Evolutionary conservation across 2,888 invertebrate genomes (phyloP).

Genomic region (Pyrrhia umbra): DNA sequence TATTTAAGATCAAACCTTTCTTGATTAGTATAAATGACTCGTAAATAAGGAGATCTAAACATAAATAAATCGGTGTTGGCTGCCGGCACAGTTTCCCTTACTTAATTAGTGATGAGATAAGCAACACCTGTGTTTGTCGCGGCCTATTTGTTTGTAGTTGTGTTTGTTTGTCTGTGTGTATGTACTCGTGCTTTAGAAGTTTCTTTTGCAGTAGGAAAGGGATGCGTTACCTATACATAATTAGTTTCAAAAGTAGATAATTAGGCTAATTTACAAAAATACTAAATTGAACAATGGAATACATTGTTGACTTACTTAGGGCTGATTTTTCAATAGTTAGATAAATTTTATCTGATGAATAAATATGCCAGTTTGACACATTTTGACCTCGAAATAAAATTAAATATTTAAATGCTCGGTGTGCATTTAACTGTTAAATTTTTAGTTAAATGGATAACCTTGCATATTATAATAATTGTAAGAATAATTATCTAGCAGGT

Average conservation of each 20-base stretch:
- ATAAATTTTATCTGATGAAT: too few species aligned
- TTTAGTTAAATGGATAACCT: too few species aligned
- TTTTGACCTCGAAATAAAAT: too few species aligned
- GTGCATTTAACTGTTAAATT: too few species aligned
- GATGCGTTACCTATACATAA: background rate
- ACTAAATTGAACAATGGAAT: too few species aligned
- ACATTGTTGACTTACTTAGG: too few species aligned
- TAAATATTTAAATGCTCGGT: too few species aligned
- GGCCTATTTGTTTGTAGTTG: slow-evolving; percentile 49
- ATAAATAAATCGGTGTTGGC: slow-evolving; percentile 62
- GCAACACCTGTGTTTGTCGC: slow-evolving; percentile 73
- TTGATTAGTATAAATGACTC: slow-evolving; percentile 50
- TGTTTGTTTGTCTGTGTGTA: slow-evolving; percentile 17
- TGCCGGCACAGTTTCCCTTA: slow-evolving; percentile 60
- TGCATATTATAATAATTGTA: too few species aligned
- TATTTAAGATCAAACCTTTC: slow-evolving; percentile 33
- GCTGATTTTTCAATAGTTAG: too few species aligned
- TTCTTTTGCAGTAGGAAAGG: background rate
- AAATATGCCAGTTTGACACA: too few species aligned
- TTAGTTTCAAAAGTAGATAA: background rate
- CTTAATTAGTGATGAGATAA: slow-evolving; percentile 73
- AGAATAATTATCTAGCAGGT: too few species aligned
- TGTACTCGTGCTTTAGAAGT: background rate
- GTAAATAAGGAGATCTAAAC: slow-evolving; percentile 64
- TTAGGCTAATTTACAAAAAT: too few species aligned